phyloP scores from a whole-genome alignment of 2,113 vertebrate genomes.

The Cavia aperea region DNA sequence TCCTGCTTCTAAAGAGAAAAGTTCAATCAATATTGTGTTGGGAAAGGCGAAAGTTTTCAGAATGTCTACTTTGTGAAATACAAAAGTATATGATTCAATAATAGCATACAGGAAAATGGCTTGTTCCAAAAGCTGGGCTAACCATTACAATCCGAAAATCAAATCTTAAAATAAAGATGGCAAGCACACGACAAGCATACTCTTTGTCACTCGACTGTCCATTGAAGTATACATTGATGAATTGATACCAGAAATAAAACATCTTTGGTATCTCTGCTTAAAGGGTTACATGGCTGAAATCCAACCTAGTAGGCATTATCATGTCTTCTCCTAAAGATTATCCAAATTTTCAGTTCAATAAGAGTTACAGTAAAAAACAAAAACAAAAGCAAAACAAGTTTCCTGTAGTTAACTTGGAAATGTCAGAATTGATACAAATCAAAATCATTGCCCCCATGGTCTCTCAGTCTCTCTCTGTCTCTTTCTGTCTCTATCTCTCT shows the following conservation, averaged over 20 bases:
- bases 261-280: background rate
- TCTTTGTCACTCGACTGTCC: background rate
- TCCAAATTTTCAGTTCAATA: conserved; percentile 4
- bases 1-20: background rate
- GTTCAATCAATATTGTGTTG: background rate
- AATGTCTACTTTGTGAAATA: background rate
- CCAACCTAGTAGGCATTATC: background rate
- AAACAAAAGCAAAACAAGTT: background rate
- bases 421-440: background rate
- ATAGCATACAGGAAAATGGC: background rate
- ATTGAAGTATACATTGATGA: background rate
- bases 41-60: conserved; percentile 17
- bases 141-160: background rate
- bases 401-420: background rate
- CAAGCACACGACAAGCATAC: background rate
- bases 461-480: too few relatives aligned
- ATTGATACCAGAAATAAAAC: background rate
- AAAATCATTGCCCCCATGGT: background rate
- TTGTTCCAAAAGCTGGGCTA: background rate
- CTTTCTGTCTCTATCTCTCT: background rate
- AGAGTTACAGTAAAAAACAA: background rate
- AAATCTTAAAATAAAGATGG: background rate
- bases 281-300: background rate
- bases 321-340: background rate
- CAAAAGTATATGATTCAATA: background rate